Conservation (phyloP, 2,888 invertebrate genomes). For the Drosophila putrida region DNA sequence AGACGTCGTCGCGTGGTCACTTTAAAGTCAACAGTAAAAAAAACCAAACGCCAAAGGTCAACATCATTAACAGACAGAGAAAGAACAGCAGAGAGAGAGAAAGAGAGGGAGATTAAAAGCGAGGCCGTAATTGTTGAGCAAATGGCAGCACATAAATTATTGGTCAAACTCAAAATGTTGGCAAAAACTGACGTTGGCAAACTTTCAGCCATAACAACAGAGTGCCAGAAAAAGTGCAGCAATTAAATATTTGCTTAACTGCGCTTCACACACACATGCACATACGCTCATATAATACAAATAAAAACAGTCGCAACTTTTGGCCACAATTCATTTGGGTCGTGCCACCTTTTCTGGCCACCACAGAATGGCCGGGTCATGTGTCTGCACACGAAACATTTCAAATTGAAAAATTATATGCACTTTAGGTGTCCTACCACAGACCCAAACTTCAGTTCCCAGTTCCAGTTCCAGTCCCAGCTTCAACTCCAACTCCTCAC, state of each 20-base stretch:
- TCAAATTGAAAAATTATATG: constrained; percentile 85
- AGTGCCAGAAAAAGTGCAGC: constrained; percentile 81
- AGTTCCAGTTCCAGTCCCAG: constrained; percentile 1
- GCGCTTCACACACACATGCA: constrained; percentile 54
- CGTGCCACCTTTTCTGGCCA: constrained; percentile 65
- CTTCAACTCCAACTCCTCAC: constrained; percentile 15
- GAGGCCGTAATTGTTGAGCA: constrained; percentile 80
- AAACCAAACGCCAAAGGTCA: constrained; percentile 72
- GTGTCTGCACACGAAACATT: constrained; percentile 65
- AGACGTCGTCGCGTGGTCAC: constrained; percentile 44
- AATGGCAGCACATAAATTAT: constrained; percentile 85
- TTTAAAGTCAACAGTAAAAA: constrained; percentile 64
- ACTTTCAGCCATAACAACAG: constrained; percentile 62
- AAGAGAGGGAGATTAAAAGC: constrained; percentile 16
- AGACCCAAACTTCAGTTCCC: constrained; percentile 26
- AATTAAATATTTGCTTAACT: constrained; percentile 85
- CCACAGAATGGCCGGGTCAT: constrained; percentile 56
- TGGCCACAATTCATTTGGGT: constrained; percentile 81
- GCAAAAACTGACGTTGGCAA: constrained; percentile 61
- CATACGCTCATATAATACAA: constrained; percentile 21
- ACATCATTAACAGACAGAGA: constrained; percentile 73
- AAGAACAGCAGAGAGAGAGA: constrained; percentile 6
- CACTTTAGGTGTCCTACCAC: constrained; percentile 80
- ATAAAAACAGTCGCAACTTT: constrained; percentile 70
- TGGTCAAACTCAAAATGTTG: constrained; percentile 73